Evolutionary conservation across 2,888 invertebrate genomes (phyloP), one percentile per base, ranked within the genome.

Genomic region (Pediacus dermestoides): DNA sequence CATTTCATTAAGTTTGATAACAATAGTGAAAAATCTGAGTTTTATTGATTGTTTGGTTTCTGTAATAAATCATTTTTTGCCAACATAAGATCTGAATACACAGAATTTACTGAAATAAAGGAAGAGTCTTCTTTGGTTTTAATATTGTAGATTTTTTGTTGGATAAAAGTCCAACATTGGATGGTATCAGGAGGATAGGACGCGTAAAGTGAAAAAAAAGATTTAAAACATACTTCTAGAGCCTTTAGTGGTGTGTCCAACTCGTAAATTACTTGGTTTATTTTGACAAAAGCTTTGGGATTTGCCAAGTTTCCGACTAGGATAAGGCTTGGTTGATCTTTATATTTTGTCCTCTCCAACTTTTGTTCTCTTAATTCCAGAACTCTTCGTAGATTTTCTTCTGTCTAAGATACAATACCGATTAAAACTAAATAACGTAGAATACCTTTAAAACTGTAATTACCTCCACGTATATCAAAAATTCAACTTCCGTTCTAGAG

Each of bases 161-260:
- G 23, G 9, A 23, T 23, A n/a, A 23, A 23, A 23, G 23, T 23
- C 23, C 23, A 23, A 7, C 23, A 23, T 4, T n/a, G 23, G n/a
- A 4, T 3, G 10, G 3, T 23, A 9, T 23, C 4, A 6, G 8
- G 4, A 3, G 23, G 23, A 7, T 23, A 23, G 4, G 23, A 3
- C 3, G 4, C 23, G 23, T 23, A n/a, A 23, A 23, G 10, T 3
- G 10, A n/a, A 23, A 23, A 23, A 23, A 23, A 23, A 6, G 3
- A 9, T 7, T 23, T 23, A 10, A 23, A 23, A 7, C 23, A 23
- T 23, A 23, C n/a, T 9, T 23, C 23, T 3, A 23, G 3, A 4
- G 23, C 23, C 8, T 23, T 23, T 3, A 23, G 3, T 9, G 10
- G 9, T 3, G 23, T 23, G n/a, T 23, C 23, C 9, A 23, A n/a